These are phyloP conservation scores for Hyphantria cunea DNA, from an alignment of 1,140 invertebrate genomes.

Conservation along the genomic window DNA sequence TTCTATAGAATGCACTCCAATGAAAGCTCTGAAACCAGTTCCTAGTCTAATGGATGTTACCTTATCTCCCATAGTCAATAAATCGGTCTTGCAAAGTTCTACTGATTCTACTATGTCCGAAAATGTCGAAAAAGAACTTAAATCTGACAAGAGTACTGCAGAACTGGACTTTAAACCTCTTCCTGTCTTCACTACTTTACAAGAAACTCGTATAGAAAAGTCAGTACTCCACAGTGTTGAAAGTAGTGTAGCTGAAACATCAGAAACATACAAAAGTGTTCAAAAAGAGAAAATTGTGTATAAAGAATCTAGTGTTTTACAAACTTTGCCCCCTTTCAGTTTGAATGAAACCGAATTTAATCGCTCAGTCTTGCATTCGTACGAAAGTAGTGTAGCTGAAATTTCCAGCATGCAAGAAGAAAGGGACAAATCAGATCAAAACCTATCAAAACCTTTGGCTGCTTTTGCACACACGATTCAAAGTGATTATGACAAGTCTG, in stretches of 20 bases:
- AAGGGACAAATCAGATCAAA: conserved; percentile 2
- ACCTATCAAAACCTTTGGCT: conserved; percentile 16
- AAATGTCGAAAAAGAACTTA: conserved; percentile 42
- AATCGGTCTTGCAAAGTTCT: conserved; percentile 67
- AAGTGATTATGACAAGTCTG: conserved; percentile 30
- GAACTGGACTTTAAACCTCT: conserved; percentile 46
- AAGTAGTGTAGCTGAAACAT: conserved; percentile 38
- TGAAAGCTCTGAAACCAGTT: conserved; percentile 54
- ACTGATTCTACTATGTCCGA: conserved; percentile 53
- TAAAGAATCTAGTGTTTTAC: conserved; percentile 26
- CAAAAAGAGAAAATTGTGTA: conserved; percentile 31
- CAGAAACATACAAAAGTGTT: conserved; percentile 32
- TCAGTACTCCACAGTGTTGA: conserved; percentile 44
- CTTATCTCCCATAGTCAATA: conserved; percentile 69
- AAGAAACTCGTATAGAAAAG: conserved; percentile 40
- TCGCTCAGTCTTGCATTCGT: conserved; percentile 55
- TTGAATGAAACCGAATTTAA: conserved; percentile 51
- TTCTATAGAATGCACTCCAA: conserved; percentile 66
- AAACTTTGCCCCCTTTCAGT: conserved; percentile 39
- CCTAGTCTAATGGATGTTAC: conserved; percentile 62
- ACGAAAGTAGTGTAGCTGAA: conserved; percentile 44
- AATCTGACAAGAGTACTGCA: conserved; percentile 34
- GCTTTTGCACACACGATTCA: conserved; percentile 13
- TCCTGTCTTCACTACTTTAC: conserved; percentile 48
- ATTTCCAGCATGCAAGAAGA: conserved; percentile 16